phyloP scores from a whole-genome alignment of 2,113 vertebrate species.

The Odocoileus virginianus region DNA sequence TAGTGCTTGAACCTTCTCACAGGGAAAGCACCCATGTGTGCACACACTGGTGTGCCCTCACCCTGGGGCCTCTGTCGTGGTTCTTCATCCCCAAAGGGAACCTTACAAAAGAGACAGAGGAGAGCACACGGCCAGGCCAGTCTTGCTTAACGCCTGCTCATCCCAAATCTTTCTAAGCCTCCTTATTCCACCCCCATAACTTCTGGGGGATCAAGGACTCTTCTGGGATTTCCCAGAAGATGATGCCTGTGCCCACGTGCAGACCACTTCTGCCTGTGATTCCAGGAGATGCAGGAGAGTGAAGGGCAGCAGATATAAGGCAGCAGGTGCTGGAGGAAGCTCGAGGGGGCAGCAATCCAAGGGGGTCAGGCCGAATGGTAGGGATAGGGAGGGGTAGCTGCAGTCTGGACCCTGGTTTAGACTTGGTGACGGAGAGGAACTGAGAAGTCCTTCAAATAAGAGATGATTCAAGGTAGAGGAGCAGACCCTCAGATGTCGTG shows the following conservation, averaged over 20 bases:
- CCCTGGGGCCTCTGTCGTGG: background rate
- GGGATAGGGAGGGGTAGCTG: background rate
- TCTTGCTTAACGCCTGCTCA: background rate
- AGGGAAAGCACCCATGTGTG: background rate
- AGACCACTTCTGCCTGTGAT: background rate
- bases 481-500: background rate
- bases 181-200: background rate
- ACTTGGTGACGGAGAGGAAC: background rate
- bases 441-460: background rate
- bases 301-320: background rate
- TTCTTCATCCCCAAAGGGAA: background rate
- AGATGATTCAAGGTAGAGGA: background rate
- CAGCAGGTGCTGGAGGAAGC: background rate
- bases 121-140: background rate
- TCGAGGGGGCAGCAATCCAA: background rate
- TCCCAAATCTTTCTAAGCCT: background rate
- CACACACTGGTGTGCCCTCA: accelerated
- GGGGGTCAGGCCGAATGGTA: accelerated
- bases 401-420: background rate
- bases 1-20: too few relatives aligned
- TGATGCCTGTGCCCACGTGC: accelerated
- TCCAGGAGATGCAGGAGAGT: background rate
- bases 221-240: background rate
- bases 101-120: background rate
- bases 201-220: background rate